Evolutionary conservation across 2,113 vertebrate species (phyloP).

Genomic region (Fulmarus glacialis): DNA sequence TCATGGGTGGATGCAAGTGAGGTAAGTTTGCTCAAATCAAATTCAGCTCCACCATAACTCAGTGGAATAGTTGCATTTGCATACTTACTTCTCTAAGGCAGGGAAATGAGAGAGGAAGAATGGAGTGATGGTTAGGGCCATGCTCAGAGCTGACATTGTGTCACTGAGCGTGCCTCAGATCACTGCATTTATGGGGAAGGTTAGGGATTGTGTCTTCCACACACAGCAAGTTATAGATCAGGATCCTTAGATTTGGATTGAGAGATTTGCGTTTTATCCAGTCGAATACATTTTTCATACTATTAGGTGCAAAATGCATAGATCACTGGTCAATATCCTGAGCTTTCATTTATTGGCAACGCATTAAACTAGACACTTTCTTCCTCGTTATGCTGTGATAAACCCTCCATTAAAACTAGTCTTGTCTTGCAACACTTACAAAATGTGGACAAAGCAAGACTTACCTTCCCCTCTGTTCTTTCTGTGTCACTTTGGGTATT

Average conservation of each 20-base stretch:
- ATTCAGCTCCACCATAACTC: background rate
- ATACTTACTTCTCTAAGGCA: background rate
- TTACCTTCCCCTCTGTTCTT: background rate
- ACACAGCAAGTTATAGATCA: background rate
- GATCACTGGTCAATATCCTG: background rate
- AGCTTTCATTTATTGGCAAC: background rate
- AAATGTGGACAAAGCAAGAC: background rate
- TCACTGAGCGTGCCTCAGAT: background rate
- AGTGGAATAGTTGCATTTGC: background rate
- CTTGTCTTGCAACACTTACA: background rate
- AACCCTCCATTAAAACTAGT: background rate
- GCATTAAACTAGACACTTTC: background rate
- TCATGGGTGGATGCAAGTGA: background rate
- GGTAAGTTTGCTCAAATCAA: background rate
- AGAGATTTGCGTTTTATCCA: background rate
- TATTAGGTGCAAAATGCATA: background rate
- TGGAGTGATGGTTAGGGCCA: background rate
- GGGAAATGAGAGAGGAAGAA: background rate
- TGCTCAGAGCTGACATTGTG: background rate
- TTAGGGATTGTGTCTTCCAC: background rate
- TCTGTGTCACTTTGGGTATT: background rate
- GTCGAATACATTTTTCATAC: background rate
- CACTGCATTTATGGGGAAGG: accelerated
- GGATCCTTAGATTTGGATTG: background rate
- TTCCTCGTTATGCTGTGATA: background rate